These are phyloP conservation scores for Centropus unirufus DNA, from an alignment of 2,113 vertebrate genomes.

Conservation along the genomic window DNA sequence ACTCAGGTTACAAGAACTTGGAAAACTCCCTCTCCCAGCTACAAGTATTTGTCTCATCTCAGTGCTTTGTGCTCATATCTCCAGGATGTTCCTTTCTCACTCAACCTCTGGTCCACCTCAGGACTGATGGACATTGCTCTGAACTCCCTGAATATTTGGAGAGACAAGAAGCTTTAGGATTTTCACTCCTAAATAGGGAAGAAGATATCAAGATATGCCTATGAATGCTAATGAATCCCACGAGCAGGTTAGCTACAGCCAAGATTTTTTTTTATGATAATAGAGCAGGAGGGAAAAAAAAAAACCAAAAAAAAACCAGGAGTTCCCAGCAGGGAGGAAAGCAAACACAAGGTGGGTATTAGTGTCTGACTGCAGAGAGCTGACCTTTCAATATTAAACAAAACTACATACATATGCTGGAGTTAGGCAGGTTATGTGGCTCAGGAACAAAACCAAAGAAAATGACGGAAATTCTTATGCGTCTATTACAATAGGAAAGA, in stretches of 20 bases:
- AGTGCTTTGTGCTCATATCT: not conserved
- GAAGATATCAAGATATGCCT: not conserved
- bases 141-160: not conserved
- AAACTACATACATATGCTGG: not conserved
- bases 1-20: not conserved
- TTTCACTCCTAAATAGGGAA: not conserved
- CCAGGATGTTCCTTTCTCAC: not conserved
- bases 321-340: not conserved
- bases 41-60: not conserved
- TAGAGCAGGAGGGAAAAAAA: not conserved
- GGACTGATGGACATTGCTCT: not conserved
- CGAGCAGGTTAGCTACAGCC: not conserved
- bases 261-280: not conserved
- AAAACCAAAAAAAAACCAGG: not conserved
- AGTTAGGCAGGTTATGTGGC: not conserved
- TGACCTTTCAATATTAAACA: slow-evolving; percentile 38
- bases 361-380: not conserved
- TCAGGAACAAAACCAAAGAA: slow-evolving; percentile 2
- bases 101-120: not conserved
- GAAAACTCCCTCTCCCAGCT: not conserved
- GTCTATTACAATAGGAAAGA: not conserved
- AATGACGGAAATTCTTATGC: not conserved
- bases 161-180: not conserved
- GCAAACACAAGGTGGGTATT: slow-evolving; percentile 6
- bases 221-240: not conserved